Percentiles rank a stretch among this genome's conserved stretches.
These are phyloP conservation scores for Oenanthe oenanthe DNA, from an alignment of 2,113 vertebrate species.

Conservation along the genomic window DNA sequence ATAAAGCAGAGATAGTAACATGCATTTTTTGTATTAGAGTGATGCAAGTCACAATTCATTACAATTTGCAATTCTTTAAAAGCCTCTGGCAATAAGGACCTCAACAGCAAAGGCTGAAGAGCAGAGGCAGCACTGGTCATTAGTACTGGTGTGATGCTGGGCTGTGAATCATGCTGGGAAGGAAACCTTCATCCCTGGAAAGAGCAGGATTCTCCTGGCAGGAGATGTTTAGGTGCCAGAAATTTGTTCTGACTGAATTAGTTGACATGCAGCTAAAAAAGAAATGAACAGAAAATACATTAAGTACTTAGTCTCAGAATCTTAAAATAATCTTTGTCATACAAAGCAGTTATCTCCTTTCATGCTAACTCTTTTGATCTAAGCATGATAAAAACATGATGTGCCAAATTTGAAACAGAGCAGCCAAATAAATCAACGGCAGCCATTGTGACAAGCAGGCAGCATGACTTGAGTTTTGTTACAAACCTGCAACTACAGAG, in stretches of 20 bases:
- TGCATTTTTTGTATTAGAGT: neutral
- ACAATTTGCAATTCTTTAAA: neutral
- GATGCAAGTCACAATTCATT: neutral
- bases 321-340: neutral
- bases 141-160: neutral
- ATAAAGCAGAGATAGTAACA: neutral
- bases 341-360: neutral
- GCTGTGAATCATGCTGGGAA: neutral
- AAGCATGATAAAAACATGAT: neutral
- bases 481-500: neutral
- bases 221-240: neutral
- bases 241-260: neutral
- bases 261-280: neutral
- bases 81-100: neutral
- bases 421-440: neutral
- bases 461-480: neutral
- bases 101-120: neutral
- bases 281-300: neutral
- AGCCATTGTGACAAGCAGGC: neutral
- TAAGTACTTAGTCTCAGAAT: neutral
- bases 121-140: neutral
- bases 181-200: neutral
- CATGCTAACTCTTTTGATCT: neutral
- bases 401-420: neutral
- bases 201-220: neutral